Evolutionary conservation across 2,888 invertebrate species (phyloP), one percentile per base, ranked within the genome.

Genomic region (Margaritifera margaritifera): DNA sequence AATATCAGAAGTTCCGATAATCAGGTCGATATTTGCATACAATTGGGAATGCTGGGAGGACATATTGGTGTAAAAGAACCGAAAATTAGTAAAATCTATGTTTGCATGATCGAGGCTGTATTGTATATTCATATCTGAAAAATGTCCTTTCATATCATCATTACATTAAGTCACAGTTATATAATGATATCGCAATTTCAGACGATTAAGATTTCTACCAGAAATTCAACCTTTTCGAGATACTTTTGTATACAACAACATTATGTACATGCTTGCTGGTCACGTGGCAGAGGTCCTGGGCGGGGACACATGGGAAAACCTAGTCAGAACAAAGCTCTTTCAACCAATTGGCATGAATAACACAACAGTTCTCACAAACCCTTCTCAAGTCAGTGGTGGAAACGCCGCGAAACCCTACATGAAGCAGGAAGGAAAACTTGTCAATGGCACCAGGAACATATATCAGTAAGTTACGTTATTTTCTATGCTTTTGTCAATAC

Each of bases 161-260:
- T 31, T 31, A 6, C 31, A 31, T 0, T 8, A 1, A 31, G 8
- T 31, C 8, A 8, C 31, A 31, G 6, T 31, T 31, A 8, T 31
- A 31, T 31, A 31, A 31, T 31, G 6, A 1, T n/a, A 31, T 31
- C 31, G 1, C 31, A 31, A 6, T 70, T 75, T 52, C 69, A 80
- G 80, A 24, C 72, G 71, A 20, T 51, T 78, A 55, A 71, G 68
- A n/a, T 73, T 69, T 42, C 61, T 79, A n/a, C 78, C 78, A 54
- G 59, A 69, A 42, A 19, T 31, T 4, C 6, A 4, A 20, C 64
- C 69, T 59, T 74, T 77, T 68, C 69, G 79, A 18, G 77, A 77
- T 24, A 25, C 31, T 27, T 76, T 72, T 62, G 42, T 66, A 15
- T 79, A 79, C 62, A 75, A 77, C 65, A 79, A 77, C 60, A 25